Base-by-base conservation (phyloP, 2,888 invertebrate genomes). In the Brachyopa scutellaris region DNA sequence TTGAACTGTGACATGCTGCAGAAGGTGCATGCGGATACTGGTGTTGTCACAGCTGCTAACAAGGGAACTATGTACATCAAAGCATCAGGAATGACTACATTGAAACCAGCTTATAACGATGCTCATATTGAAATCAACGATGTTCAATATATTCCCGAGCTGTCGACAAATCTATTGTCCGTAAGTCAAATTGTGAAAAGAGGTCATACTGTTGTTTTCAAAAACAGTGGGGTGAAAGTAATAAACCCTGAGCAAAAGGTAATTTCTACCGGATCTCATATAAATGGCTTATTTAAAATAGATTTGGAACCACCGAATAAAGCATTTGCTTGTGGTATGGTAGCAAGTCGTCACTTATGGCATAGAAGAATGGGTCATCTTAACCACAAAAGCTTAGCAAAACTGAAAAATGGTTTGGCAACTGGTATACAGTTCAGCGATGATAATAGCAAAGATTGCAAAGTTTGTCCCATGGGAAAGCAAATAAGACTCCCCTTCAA, bases 381-480 rank as follows among this genome's bases (percentile, higher is more conserved):
- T 1, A 72, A 72, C 9, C 1, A 40, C 1, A 45, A 36, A 4
- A 82, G 70, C n/a, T 45, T 82, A 7, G 3, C 66, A 19, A 42
- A 77, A 49, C 38, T 77, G 1, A 53, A 77, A n/a, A 42, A 13
- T 6, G 64, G 13, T 1, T 40, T 70, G 21, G 59, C 53, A 36
- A 74, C 29, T 38, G 76, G 70, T 5, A 66, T 70, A 1, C 9
- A 59, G 0, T 76, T 70, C 33, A 1, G 47, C 7, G 17, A 51
- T n/a, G 80, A 33, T 13, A 72, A 1, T 62, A 80, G 17, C 66
- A 70, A 15, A 53, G 84, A 61, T 84, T 85, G 57, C 36, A 67
- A 40, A 69, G 62, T 55, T 53, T 82, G 85, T 59, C 67, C 85
- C 5, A 74, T 86, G 55, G 86, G 86, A 6, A 87, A 86, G 69